These are phyloP conservation scores for Gasteruption jaculator DNA, from an alignment of 2,888 invertebrate genomes.

Conservation along the genomic window DNA sequence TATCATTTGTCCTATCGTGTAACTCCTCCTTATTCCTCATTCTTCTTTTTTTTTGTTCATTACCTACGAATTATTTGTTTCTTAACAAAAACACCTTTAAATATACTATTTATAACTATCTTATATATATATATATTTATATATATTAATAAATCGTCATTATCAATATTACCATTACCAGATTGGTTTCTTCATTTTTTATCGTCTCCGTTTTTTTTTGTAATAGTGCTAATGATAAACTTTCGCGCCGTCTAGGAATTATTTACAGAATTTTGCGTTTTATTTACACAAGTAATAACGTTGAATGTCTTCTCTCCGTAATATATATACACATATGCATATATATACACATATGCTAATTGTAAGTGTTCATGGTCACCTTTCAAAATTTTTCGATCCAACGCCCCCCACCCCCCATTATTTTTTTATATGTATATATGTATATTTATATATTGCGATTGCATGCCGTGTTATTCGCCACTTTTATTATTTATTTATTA, in stretches of 20 bases:
- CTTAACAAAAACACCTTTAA: too few species aligned
- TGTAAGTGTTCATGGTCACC: too few species aligned
- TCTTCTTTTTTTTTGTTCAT: background rate
- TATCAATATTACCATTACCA: background rate
- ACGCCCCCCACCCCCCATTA: conserved; percentile 7
- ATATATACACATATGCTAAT: background rate
- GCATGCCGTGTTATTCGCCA: conserved; percentile 5
- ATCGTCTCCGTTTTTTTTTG: conserved; percentile 22
- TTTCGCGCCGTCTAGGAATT: conserved; percentile 36
- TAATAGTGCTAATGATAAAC: conserved; percentile 34
- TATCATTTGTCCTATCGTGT: too few species aligned
- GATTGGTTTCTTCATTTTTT: background rate
- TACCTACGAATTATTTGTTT: background rate
- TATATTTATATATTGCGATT: conserved; percentile 15
- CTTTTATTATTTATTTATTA: too few species aligned
- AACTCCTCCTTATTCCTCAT: background rate
- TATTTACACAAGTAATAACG: conserved; percentile 1
- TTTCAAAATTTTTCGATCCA: too few species aligned
- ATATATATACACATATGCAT: background rate
- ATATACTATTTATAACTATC: conserved; percentile 24
- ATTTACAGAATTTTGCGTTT: conserved; percentile 37
- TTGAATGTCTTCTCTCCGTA: background rate
- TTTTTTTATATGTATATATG: conserved; percentile 10
- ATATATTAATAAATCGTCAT: conserved; percentile 27
- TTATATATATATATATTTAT: conserved; percentile 27